A percentile compares a stretch with the other conserved stretches of the same genome.
Evolutionary conservation across 2,797 vertebrate genomes (phyloP).

Genomic region (Hafferia zeledoni): DNA sequence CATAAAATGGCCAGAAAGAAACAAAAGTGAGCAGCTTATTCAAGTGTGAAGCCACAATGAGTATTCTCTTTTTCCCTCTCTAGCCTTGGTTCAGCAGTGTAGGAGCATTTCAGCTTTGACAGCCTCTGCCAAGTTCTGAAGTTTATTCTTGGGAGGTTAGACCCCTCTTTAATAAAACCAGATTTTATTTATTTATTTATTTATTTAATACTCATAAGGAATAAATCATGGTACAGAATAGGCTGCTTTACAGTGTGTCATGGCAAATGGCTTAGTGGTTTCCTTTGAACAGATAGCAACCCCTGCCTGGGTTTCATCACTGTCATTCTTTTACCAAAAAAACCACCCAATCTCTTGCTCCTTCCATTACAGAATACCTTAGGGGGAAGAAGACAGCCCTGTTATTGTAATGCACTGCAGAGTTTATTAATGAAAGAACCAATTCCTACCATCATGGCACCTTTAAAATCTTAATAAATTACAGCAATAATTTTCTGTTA

Average conservation of each 20-base stretch:
- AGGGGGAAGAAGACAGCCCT: background rate
- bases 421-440: conserved; percentile 10
- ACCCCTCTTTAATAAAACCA: background rate
- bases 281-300: background rate
- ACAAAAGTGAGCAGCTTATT: background rate
- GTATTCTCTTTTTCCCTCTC: background rate
- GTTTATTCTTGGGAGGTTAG: background rate
- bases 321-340: background rate
- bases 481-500: conserved; percentile 46
- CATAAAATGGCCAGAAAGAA: background rate
- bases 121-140: background rate
- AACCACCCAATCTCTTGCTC: background rate
- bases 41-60: background rate
- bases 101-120: background rate
- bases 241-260: background rate
- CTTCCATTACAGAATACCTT: background rate
- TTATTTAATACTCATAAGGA: background rate
- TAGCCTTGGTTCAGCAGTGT: background rate
- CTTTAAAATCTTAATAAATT: conserved; percentile 55
- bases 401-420: background rate
- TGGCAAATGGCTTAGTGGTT: background rate
- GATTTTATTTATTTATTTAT: background rate
- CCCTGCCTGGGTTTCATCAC: background rate
- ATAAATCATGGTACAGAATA: background rate
- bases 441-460: background rate